These are phyloP conservation scores for Nannoperca australis DNA, from an alignment of 2,797 vertebrate species.

Conservation along the genomic window DNA sequence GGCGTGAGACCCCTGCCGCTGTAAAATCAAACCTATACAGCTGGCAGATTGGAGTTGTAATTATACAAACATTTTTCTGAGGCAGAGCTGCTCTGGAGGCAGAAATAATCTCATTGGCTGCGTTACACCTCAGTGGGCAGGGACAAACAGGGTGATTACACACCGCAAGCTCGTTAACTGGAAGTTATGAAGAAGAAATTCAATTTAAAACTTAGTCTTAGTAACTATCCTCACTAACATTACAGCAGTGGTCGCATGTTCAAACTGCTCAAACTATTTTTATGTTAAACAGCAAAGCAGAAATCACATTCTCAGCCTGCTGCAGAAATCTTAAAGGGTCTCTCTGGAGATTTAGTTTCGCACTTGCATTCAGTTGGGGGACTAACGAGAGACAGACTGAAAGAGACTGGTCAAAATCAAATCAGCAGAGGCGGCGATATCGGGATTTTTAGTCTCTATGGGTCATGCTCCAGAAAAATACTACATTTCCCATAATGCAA, in stretches of 20 bases:
- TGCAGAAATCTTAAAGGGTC: not conserved
- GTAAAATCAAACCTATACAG: constrained; percentile 30
- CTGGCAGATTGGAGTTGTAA: constrained; percentile 30
- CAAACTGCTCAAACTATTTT: not conserved
- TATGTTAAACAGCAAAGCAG: not conserved
- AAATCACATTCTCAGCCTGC: not conserved
- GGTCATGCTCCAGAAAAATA: not conserved
- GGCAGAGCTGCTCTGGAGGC: constrained; percentile 29
- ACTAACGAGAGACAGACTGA: not conserved
- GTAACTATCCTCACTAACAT: not conserved
- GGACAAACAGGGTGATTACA: constrained; percentile 23
- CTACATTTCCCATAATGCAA: not conserved
- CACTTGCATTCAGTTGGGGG: not conserved
- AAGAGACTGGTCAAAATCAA: not conserved
- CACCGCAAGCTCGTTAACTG: constrained; percentile 3
- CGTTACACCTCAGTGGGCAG: constrained; percentile 24
- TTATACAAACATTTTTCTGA: constrained; percentile 26
- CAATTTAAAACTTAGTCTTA: constrained; percentile 7
- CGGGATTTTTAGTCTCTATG: not conserved
- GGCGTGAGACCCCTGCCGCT: not conserved
- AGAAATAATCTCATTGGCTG: constrained; percentile 31
- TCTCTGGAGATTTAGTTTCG: not conserved
- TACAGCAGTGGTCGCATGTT: not conserved
- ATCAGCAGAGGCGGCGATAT: not conserved
- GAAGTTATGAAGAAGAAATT: constrained; percentile 7